Percentiles rank a stretch among this genome's conserved stretches.
These are phyloP conservation scores for Xylota segnis DNA, from an alignment of 2,888 invertebrate species.

Conservation along the genomic window DNA sequence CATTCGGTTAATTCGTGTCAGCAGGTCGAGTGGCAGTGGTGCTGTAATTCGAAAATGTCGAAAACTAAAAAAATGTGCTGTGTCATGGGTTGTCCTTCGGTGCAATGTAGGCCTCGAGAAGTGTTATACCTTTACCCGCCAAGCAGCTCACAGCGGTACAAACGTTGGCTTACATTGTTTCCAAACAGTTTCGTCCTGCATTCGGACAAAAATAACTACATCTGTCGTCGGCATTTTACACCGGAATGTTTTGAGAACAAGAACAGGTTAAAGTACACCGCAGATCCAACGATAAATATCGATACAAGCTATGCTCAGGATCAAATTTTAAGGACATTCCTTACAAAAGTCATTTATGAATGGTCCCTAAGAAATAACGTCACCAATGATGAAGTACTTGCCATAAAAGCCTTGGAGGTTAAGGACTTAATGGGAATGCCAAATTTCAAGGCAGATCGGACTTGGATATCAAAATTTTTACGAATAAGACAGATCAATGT, in stretches of 20 bases:
- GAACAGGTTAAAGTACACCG: neutral
- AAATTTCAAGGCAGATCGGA: neutral
- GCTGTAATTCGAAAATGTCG: neutral
- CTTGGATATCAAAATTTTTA: constrained; percentile 32
- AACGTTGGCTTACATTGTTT: constrained; percentile 39
- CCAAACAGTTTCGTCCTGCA: constrained; percentile 43
- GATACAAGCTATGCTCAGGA: constrained; percentile 54
- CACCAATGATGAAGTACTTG: neutral
- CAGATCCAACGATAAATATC: constrained; percentile 48
- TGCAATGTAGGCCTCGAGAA: neutral
- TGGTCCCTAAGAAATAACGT: constrained; percentile 23
- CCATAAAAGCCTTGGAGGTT: constrained; percentile 4
- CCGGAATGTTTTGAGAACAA: constrained; percentile 31
- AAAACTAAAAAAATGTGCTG: constrained; percentile 40
- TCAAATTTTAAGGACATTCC: constrained; percentile 28
- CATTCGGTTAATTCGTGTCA: neutral
- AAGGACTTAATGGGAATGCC: constrained; percentile 39
- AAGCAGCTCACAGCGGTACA: neutral
- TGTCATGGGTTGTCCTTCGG: constrained; percentile 43
- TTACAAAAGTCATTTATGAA: constrained; percentile 58
- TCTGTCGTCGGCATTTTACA: constrained; percentile 63
- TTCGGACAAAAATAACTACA: constrained; percentile 12
- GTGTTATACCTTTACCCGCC: constrained; percentile 20
- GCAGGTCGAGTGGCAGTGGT: neutral
- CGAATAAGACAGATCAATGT: neutral